A percentile compares a stretch with the other conserved stretches of the same genome.
phyloP scores from a whole-genome alignment of 37 sponge, comb jelly and placozoan species.

The Bolinopsis microptera region DNA sequence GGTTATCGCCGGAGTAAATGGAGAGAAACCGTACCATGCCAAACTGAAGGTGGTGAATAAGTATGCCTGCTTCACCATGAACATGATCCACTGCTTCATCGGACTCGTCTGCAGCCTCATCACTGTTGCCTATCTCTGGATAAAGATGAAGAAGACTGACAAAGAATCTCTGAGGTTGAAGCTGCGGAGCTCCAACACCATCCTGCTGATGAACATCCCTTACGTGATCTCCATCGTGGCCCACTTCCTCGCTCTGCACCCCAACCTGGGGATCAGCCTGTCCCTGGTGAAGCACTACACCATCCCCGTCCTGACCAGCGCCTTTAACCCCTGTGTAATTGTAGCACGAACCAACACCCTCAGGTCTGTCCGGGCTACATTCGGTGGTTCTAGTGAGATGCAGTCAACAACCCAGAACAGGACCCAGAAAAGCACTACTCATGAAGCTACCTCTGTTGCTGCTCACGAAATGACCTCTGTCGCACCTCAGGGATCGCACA shows the following conservation, averaged over 20 bases:
- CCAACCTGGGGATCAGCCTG: neutral
- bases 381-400: neutral
- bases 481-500: too few relatives aligned
- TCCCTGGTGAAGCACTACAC: neutral
- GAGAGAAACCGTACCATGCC: neutral
- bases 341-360: neutral
- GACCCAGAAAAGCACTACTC: neutral
- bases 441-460: too few relatives aligned
- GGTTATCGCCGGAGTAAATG: neutral
- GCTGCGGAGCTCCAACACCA: neutral
- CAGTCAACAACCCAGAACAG: neutral
- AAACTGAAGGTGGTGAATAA: neutral
- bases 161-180: neutral
- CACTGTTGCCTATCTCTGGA: neutral
- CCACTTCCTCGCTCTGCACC: neutral
- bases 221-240: neutral
- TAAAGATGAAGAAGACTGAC: neutral
- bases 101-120: neutral
- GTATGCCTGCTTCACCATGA: neutral
- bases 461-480: too few relatives aligned
- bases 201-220: neutral
- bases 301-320: neutral
- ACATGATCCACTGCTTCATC: neutral
- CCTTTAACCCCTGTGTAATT: neutral
- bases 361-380: neutral